These are phyloP conservation scores for Hypsibius dujardini DNA, from an alignment of 1,140 invertebrate genomes.

Conservation along the genomic window DNA sequence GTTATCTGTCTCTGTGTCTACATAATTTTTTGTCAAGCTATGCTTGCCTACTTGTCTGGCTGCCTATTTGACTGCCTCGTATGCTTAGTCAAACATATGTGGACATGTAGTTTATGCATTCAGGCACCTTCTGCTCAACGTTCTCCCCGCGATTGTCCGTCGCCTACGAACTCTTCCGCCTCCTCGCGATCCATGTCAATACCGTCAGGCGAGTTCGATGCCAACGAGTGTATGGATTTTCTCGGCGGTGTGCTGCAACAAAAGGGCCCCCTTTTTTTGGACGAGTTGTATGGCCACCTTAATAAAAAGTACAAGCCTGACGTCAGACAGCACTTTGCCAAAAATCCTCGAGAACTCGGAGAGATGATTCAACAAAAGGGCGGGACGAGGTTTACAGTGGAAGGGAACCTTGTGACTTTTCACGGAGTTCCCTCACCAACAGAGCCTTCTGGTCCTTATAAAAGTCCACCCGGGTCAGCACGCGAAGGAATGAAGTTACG, in stretches of 20 bases:
- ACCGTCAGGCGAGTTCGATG: neutral
- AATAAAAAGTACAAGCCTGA: conserved; percentile 7
- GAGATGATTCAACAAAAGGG: conserved; percentile 9
- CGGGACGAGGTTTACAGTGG: neutral
- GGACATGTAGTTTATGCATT: too few relatives aligned
- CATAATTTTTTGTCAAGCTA: too few relatives aligned
- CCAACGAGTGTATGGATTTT: neutral
- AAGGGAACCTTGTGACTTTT: neutral
- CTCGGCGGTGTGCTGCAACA: neutral
- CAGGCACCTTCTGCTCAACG: too few relatives aligned
- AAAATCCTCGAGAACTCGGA: neutral
- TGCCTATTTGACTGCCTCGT: too few relatives aligned
- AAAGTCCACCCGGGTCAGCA: neutral
- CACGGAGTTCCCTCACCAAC: neutral
- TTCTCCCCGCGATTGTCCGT: neutral
- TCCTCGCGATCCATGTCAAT: conserved; percentile 5
- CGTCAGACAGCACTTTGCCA: neutral
- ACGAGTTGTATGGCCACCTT: neutral
- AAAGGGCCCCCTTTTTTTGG: neutral
- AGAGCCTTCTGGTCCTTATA: neutral
- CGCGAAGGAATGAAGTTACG: conserved; percentile 5
- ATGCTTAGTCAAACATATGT: too few relatives aligned
- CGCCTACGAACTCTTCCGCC: neutral
- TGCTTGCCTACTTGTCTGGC: too few relatives aligned
- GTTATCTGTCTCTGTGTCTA: too few relatives aligned